A percentile compares a stretch with the other conserved stretches of the same genome.
Evolutionary conservation across 2,797 vertebrate genomes (phyloP).

Genomic region (Sitta carolinensis): DNA sequence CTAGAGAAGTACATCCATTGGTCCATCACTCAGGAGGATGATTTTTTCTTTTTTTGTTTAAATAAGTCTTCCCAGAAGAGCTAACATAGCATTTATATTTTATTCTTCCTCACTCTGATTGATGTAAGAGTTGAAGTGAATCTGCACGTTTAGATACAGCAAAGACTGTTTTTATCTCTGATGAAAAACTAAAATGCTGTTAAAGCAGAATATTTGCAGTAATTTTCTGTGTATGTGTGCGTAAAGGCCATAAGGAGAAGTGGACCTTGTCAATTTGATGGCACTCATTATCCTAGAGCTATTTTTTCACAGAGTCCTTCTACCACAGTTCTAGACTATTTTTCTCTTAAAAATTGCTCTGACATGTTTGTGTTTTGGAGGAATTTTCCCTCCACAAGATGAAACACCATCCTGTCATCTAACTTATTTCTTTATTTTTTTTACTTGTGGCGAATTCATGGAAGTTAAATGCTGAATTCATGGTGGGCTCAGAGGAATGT

Average conservation of each 20-base stretch:
- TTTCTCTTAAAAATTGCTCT: background rate
- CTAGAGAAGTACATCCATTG: background rate
- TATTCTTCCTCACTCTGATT: background rate
- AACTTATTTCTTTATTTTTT: background rate
- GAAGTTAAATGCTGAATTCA: background rate
- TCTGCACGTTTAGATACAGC: background rate
- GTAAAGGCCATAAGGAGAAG: background rate
- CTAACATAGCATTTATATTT: background rate
- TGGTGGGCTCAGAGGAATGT: background rate
- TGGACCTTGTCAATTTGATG: background rate
- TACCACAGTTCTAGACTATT: background rate
- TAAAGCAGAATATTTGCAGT: conserved; percentile 1
- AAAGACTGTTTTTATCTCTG: background rate
- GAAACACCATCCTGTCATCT: background rate
- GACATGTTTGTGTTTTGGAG: conserved; percentile 2
- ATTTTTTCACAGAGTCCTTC: background rate
- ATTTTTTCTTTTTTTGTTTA: background rate
- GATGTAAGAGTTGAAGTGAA: background rate
- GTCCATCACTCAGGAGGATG: background rate
- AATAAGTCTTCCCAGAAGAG: background rate
- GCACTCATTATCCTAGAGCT: conserved; percentile 1
- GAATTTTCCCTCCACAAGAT: background rate
- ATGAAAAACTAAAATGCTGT: background rate
- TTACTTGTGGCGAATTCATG: background rate
- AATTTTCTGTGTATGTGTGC: background rate